These are phyloP conservation scores for Portevinia maculata DNA, from an alignment of 2,888 invertebrate genomes.

Conservation along the genomic window DNA sequence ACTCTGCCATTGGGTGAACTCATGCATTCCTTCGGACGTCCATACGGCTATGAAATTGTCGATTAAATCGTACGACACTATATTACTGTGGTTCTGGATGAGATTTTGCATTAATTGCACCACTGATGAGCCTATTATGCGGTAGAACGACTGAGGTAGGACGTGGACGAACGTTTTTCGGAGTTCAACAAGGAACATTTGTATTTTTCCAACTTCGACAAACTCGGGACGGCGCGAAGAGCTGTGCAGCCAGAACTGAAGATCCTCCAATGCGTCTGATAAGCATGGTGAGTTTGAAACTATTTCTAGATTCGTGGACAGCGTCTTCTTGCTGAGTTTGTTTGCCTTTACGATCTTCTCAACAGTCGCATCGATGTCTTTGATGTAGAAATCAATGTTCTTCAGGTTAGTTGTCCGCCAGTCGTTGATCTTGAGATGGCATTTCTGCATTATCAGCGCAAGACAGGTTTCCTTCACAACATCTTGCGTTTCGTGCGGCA, in stretches of 20 bases:
- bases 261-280: constrained; percentile 78
- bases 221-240: constrained; percentile 77
- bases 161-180: constrained; percentile 75
- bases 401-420: constrained; percentile 85
- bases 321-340: constrained; percentile 41
- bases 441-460: constrained; percentile 83
- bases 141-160: constrained; percentile 79
- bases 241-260: constrained; percentile 80
- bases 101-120: constrained; percentile 80
- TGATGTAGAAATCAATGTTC: constrained; percentile 79
- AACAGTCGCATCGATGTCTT: constrained; percentile 79
- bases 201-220: constrained; percentile 73
- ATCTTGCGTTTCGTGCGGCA: constrained; percentile 84
- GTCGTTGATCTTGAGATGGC: constrained; percentile 83
- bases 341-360: constrained; percentile 75
- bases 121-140: constrained; percentile 77
- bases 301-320: constrained; percentile 75
- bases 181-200: constrained; percentile 75
- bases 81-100: constrained; percentile 76
- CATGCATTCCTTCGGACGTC: constrained; percentile 72
- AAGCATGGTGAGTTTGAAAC: constrained; percentile 72
- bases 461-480: constrained; percentile 84
- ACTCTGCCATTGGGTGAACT: constrained; percentile 59
- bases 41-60: constrained; percentile 74
- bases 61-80: constrained; percentile 76